phyloP scores from a whole-genome alignment of 1,140 invertebrate species.

The Potamilus streckersoni region DNA sequence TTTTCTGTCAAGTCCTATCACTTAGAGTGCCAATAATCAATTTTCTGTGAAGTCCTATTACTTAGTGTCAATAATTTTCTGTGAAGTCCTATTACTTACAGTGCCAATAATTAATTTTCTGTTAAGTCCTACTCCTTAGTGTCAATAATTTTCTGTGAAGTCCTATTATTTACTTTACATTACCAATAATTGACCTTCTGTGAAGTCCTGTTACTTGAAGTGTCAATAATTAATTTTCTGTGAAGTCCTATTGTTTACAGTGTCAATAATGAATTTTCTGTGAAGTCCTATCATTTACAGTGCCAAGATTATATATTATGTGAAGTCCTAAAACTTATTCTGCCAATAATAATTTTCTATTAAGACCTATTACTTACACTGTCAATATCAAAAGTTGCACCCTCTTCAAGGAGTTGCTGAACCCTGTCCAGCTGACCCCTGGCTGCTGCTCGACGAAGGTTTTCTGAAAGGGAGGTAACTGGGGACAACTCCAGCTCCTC shows the following conservation, averaged over 20 bases:
- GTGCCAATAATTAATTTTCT: too few species aligned
- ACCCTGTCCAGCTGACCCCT: slow-evolving; percentile 58
- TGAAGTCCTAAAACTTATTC: neutral
- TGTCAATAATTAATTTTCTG: neutral
- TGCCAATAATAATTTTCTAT: neutral
- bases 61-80: too few species aligned
- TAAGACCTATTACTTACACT: slow-evolving; percentile 37
- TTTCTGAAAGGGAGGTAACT: slow-evolving; percentile 28
- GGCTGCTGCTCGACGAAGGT: slow-evolving; percentile 52
- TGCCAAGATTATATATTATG: neutral
- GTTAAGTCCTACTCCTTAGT: too few species aligned
- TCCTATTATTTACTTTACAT: neutral
- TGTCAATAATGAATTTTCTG: neutral
- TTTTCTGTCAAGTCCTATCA: too few species aligned
- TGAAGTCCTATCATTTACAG: neutral
- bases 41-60: too few species aligned
- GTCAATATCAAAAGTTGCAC: slow-evolving; percentile 54
- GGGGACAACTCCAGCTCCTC: too few species aligned
- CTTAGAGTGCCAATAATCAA: too few species aligned
- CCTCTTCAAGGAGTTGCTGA: slow-evolving; percentile 48
- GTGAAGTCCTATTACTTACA: too few species aligned
- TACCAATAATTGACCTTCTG: neutral
- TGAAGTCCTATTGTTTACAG: neutral
- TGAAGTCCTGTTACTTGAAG: neutral
- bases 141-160: too few species aligned